Base-by-base conservation (phyloP, 2,888 invertebrate species). In the Stenodema calcarata region DNA sequence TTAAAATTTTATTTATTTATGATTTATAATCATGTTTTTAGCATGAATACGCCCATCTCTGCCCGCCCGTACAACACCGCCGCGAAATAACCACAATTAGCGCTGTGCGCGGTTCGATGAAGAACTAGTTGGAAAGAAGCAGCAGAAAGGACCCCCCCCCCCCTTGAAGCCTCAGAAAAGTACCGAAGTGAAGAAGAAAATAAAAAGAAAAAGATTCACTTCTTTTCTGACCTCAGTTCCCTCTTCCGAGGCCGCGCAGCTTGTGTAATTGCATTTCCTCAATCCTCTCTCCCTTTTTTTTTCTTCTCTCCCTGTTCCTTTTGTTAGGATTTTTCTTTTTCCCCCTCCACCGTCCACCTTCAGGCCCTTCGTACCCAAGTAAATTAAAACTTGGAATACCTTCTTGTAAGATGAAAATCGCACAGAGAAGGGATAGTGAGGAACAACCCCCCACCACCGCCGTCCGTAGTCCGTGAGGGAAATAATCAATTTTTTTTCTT, bases 381-480 rank as follows among this genome's bases (percentile, higher is more conserved):
- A 78, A 78, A 78, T 78, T 78, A 78, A 78, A 78, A 78, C 42
- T 78, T 78, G 78, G 78, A 78, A 78, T 78, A 14, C 78, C 42
- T 78, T 18, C 78, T 78, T 78, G 41, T 44, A 27, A 73, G 27
- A 27, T 18, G 14, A 23, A 12, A 54, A 54, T 54, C 54, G 54
- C 54, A 54, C 16, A 54, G 44, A 54, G 54, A 54, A 54, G n/a
- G 6, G 78, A 78, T 35, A 78, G 78, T 41, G n/a, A 44, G 23
- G 42, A 41, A 35, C 23, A 78, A 78, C 44, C 42, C 42, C 42
- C 18, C n/a, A 18, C 54, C n/a, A 7, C 54, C 18, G 7, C 42
- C n/a, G n/a, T n/a, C n/a, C n/a, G n/a, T 12, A 78, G n/a, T 78
- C 23, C 41, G 42, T 42, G 42, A 78, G 42, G n/a, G 78, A 78